Base-by-base conservation (phyloP, 2,888 invertebrate species). In the Plemyria rubiginata region DNA sequence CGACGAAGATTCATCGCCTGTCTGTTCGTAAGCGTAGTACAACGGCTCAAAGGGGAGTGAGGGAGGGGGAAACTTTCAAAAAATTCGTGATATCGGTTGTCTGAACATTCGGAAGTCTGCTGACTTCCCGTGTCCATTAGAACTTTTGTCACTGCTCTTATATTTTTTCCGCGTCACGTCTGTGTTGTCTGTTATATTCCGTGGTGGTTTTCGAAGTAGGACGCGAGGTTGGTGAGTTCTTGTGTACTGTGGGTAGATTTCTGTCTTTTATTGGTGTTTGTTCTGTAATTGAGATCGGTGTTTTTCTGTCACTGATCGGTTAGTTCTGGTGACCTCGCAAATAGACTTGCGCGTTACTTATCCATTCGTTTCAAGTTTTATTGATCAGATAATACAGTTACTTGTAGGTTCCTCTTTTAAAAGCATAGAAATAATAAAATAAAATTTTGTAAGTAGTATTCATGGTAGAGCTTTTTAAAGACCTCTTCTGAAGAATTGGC, bases 1-100 rank as follows among this genome's bases (percentile, higher is more conserved):
- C 71, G 78, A 79, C 79, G 70, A 74, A 78, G 82, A 83, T 83
- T 78, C 83, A 82, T 81, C 71, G 78, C 70, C 71, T 68, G 67
- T 72, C 74, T 77, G 71, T 74, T 75, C 73, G 70, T 72, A 72
- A 76, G 74, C 72, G 68, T 62, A 73, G 46, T 51, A 56, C 60
- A 41, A 51, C 50, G 45, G 38, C 54, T 54, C 43, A 40, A 43
- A 53, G 67, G 54, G 69, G 68, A 32, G 65, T 68, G 71, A 2
- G 65, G 70, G 65, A 58, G 61, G 64, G 70, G 53, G 64, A 71
- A 78, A 78, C 72, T 77, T 82, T 79, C 72, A 66, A 76, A 79
- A 79, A 81, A 74, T 67, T 73, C 72, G 72, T 58, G 72, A 75
- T 75, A 70, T 74, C 71, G 66, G 71, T 62, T 66, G 67, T 66